Percentiles rank a stretch among this genome's conserved stretches.
These are phyloP conservation scores for Habroteleia sp. DNA, from an alignment of 2,888 invertebrate species.

Conservation along the genomic window DNA sequence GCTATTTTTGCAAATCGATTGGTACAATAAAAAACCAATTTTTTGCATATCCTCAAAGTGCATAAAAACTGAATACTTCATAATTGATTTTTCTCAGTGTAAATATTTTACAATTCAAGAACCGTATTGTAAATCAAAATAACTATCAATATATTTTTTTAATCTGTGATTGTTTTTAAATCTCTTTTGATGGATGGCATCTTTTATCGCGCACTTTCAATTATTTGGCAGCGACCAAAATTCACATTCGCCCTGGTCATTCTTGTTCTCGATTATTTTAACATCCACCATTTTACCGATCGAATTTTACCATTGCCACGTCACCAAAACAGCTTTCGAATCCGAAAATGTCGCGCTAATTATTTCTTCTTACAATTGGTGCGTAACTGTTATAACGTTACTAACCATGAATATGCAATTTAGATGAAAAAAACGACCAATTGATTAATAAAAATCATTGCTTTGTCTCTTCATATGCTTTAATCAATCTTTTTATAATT, in stretches of 20 bases:
- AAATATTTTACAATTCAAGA: too few relatives aligned
- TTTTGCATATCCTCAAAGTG: too few relatives aligned
- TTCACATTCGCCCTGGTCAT: neutral
- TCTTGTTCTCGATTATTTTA: neutral
- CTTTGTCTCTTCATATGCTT: slow-evolving; percentile 18
- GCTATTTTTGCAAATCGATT: too few relatives aligned
- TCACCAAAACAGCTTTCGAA: too few relatives aligned
- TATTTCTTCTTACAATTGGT: too few relatives aligned
- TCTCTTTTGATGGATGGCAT: neutral
- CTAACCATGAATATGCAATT: slow-evolving; percentile 34
- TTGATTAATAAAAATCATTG: slow-evolving; percentile 40
- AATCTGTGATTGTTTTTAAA: neutral
- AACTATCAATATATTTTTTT: too few relatives aligned
- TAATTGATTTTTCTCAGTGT: too few relatives aligned
- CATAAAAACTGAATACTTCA: too few relatives aligned
- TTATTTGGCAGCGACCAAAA: slow-evolving; percentile 11
- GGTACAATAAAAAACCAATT: too few relatives aligned
- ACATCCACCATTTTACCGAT: neutral
- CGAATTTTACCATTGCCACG: neutral
- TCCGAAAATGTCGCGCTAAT: too few relatives aligned
- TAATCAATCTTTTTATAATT: slow-evolving; percentile 42
- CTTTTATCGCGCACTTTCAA: slow-evolving; percentile 13
- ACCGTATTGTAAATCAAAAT: too few relatives aligned
- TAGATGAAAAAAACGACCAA: neutral
- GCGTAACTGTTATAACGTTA: too few relatives aligned